Conservation (phyloP, 2,113 vertebrate genomes). For the Ursus arctos region DNA sequence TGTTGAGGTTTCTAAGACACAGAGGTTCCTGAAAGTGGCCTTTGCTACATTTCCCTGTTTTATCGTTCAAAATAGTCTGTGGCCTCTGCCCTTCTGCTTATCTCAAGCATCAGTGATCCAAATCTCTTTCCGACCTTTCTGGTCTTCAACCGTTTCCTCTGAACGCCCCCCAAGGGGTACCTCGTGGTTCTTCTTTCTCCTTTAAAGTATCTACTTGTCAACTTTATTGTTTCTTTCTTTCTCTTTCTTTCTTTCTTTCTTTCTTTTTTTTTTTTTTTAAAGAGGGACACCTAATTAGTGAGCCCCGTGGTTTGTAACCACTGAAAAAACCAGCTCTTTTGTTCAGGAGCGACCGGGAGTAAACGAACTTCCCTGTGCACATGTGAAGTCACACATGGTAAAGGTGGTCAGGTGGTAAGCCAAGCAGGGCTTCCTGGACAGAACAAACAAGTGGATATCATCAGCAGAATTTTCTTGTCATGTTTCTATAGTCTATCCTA, state of each 20-base stretch:
- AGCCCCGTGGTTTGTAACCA: not conserved
- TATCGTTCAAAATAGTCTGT: not conserved
- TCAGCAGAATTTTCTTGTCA: not conserved
- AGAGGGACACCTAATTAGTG: not conserved
- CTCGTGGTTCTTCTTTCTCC: not conserved
- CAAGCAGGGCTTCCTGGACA: not conserved
- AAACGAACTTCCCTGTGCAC: not conserved
- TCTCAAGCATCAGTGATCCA: not conserved
- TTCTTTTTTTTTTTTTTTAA: not conserved
- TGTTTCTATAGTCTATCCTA: not conserved
- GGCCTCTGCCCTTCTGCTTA: not conserved
- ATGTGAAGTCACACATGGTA: conserved; percentile 13
- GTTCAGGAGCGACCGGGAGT: not conserved
- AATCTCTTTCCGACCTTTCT: not conserved
- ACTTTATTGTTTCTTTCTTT: not conserved
- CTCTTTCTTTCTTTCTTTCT: too few relatives aligned
- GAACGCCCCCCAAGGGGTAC: not conserved
- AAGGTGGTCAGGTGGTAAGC: not conserved
- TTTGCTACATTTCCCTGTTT: not conserved
- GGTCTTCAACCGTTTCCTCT: not conserved
- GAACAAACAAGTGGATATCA: not conserved
- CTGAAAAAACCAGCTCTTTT: not conserved
- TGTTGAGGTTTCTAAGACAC: not conserved
- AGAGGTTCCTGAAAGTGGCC: accelerated
- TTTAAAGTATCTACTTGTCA: not conserved